Evolutionary conservation across 2,797 vertebrate genomes (phyloP).

Genomic region (Muscicapa comitata): DNA sequence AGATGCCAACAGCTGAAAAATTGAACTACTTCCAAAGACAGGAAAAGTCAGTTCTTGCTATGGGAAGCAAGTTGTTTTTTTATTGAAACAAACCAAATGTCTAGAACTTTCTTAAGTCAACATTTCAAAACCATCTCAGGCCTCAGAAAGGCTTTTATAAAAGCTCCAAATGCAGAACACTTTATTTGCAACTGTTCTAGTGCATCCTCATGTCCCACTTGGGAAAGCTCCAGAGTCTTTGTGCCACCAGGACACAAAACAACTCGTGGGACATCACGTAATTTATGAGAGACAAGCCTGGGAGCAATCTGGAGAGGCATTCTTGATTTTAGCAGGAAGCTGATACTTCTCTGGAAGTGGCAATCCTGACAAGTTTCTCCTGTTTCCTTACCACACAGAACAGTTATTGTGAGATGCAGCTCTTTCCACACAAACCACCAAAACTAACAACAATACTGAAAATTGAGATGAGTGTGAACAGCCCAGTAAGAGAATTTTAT

Average conservation of each 20-base stretch:
- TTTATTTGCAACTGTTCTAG: neutral
- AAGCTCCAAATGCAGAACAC: neutral
- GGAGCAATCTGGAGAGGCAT: neutral
- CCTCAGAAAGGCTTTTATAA: neutral
- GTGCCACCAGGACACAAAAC: neutral
- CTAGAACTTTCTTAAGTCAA: neutral
- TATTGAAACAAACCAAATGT: neutral
- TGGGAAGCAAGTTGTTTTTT: neutral
- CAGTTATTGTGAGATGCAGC: neutral
- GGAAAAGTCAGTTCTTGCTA: neutral
- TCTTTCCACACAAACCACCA: neutral
- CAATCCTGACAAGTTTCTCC: neutral
- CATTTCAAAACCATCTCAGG: neutral
- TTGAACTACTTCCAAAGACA: neutral
- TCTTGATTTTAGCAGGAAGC: neutral
- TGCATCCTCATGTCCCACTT: neutral
- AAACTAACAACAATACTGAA: neutral
- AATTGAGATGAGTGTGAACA: neutral
- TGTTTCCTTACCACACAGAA: neutral
- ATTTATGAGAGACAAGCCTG: neutral
- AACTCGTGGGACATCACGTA: accelerated
- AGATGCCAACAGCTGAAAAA: neutral
- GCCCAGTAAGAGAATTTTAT: neutral
- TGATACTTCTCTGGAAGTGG: neutral
- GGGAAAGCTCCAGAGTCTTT: neutral